These are phyloP conservation scores for Acronicta leporina DNA, from an alignment of 2,888 invertebrate species.

Conservation along the genomic window DNA sequence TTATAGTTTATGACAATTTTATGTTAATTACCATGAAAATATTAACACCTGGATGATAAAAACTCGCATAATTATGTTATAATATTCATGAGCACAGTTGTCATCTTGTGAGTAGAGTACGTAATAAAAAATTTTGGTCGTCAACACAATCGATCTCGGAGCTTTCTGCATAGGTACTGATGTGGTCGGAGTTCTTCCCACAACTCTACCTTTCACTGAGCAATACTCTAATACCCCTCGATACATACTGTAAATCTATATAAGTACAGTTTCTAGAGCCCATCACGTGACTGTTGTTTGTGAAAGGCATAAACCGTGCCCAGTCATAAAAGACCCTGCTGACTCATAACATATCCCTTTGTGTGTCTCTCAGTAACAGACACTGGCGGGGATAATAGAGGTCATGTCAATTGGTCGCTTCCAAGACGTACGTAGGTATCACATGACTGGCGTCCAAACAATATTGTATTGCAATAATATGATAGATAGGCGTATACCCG, in stretches of 20 bases:
- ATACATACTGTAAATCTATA: conserved; percentile 2
- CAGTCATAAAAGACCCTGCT: conserved; percentile 56
- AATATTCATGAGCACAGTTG: neutral
- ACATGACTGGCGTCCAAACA: conserved; percentile 55
- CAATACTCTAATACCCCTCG: conserved; percentile 16
- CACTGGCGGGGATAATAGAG: conserved; percentile 43
- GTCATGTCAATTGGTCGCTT: conserved; percentile 53
- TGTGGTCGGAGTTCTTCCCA: conserved; percentile 23
- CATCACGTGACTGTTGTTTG: conserved; percentile 72
- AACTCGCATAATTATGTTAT: too few species aligned
- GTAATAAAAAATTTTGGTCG: conserved; percentile 6
- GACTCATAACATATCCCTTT: conserved; percentile 51
- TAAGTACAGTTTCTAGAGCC: conserved; percentile 34
- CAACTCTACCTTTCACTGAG: conserved; percentile 52
- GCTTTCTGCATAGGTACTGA: conserved; percentile 6
- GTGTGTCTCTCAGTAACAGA: conserved; percentile 24
- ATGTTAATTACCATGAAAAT: neutral
- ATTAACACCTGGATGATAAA: neutral
- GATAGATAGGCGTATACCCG: conserved; percentile 36
- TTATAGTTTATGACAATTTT: neutral
- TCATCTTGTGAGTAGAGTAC: neutral
- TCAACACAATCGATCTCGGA: conserved; percentile 12
- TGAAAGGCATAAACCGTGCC: conserved; percentile 64
- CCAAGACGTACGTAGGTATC: conserved; percentile 46
- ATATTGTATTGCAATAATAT: conserved; percentile 54